phyloP scores from a whole-genome alignment of 2,113 vertebrate species.

The Archilochus colubris region DNA sequence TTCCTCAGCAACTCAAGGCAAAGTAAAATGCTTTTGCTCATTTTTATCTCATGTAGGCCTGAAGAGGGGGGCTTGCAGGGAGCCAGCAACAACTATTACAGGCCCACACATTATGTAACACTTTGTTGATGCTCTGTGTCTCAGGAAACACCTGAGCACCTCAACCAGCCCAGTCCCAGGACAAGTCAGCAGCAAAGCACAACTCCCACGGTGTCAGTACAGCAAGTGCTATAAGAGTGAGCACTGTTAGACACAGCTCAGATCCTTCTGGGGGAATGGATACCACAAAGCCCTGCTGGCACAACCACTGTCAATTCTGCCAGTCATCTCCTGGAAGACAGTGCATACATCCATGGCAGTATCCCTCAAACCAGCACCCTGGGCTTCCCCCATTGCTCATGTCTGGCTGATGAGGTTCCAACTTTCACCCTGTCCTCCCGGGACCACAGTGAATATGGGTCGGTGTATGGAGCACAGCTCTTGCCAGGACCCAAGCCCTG shows the following conservation, averaged over 20 bases:
- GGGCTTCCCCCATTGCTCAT: accelerated
- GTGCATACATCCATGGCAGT: accelerated
- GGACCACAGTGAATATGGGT: too few relatives aligned
- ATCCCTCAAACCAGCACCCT: not conserved
- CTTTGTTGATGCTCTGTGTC: not conserved
- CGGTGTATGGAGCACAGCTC: too few relatives aligned
- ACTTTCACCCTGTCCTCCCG: not conserved
- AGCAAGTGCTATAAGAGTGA: accelerated
- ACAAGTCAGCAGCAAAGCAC: not conserved
- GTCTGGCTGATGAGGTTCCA: not conserved
- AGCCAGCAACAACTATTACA: not conserved
- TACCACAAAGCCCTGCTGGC: accelerated
- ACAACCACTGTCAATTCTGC: accelerated
- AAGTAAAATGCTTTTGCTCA: not conserved
- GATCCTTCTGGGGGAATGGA: accelerated
- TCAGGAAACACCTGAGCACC: not conserved
- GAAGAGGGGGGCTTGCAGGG: not conserved
- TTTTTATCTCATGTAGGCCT: not conserved
- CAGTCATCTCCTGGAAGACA: not conserved
- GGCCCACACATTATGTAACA: accelerated
- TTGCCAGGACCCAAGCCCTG: not conserved
- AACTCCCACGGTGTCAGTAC: not conserved
- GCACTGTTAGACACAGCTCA: not conserved
- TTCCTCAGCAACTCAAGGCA: not conserved
- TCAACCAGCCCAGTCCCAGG: not conserved